A percentile compares a stretch with the other conserved stretches of the same genome.
Conservation (phyloP, 1,140 invertebrate species). For the Macrostomum lignano region DNA sequence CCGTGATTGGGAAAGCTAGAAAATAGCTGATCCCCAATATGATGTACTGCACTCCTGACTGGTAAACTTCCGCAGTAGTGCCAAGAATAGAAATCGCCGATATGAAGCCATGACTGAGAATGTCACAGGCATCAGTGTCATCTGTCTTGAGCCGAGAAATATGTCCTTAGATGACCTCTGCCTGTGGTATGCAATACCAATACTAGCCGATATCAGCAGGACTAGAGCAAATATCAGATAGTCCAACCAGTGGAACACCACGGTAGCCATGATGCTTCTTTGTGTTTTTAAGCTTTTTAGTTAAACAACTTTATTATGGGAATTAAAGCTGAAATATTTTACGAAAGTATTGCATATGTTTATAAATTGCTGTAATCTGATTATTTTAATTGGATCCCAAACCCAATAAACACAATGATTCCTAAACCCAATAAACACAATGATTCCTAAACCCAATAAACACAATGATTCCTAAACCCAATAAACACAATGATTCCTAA, state of each 20-base stretch:
- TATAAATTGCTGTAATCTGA: no score
- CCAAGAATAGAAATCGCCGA: slow-evolving; percentile 7
- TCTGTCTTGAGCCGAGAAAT: slow-evolving; percentile 9
- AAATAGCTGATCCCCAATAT: slow-evolving; percentile 40
- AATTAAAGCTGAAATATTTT: no score
- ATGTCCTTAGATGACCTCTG: slow-evolving; percentile 8
- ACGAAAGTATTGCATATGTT: no score
- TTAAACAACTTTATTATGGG: no score
- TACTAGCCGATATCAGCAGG: slow-evolving; percentile 15
- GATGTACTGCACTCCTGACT: slow-evolving; percentile 7
- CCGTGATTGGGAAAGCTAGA: slow-evolving; percentile 7
- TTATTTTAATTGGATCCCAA: no score
- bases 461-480: no score
- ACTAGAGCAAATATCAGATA: slow-evolving; percentile 18
- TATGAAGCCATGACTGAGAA: slow-evolving; percentile 10
- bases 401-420: no score
- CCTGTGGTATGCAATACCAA: slow-evolving; percentile 17
- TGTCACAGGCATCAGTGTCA: slow-evolving; percentile 10
- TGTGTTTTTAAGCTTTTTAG: no score
- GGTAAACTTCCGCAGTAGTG: slow-evolving; percentile 6
- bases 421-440: no score
- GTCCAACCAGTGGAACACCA: slow-evolving; percentile 17
- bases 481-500: no score
- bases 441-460: no score
- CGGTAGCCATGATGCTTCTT: no score